Base-by-base conservation (phyloP, 2,888 invertebrate genomes). In the Blastobasis lacticolella region DNA sequence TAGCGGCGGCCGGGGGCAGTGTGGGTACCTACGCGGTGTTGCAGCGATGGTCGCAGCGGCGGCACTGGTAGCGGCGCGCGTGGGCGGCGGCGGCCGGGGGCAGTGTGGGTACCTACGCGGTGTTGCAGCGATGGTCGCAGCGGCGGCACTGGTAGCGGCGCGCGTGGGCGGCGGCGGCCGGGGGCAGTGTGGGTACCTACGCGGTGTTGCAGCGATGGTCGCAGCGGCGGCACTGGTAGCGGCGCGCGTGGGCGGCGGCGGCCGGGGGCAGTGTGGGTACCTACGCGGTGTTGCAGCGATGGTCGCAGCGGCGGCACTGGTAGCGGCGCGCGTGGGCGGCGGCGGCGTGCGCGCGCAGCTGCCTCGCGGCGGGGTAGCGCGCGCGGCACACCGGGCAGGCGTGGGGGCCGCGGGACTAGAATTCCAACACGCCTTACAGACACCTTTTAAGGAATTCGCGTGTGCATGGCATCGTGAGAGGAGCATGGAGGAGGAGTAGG, bases 1-100 rank as follows among this genome's bases (percentile, higher is more conserved):
- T n/a, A 10, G 41, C n/a, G 6, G 44, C 6, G 6, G 10, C 10
- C 64, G 63, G 49, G 87, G 86, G 6, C 59, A 58, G n/a, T n/a
- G n/a, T n/a, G n/a, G n/a, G n/a, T n/a, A 9, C 40, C 40, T 40
- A 83, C 85, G 69, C 68, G 2, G 86, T 85, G 48, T 79, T 81
- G 0, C 79, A 61, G 0, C 62, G 50, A 48, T 80, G 75, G 0
- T 51, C 50, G 50, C 86, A 85, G 1, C 58, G 59, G 37, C 60
- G 61, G 54, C 86, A 87, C 5, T n/a, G n/a, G n/a, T n/a, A 10
- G 41, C n/a, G 6, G 10, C n/a, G 56, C 57, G 58, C 71, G 86
- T 1, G 70, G 63, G 0, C 79, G 56, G 6, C 60, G 5, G 44
- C 6, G 6, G 10, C 10, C 57, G 56, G 85, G 86, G 36, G 6